phyloP scores from a whole-genome alignment of 2,797 vertebrate genomes.

The Neopelma chrysocephalum region DNA sequence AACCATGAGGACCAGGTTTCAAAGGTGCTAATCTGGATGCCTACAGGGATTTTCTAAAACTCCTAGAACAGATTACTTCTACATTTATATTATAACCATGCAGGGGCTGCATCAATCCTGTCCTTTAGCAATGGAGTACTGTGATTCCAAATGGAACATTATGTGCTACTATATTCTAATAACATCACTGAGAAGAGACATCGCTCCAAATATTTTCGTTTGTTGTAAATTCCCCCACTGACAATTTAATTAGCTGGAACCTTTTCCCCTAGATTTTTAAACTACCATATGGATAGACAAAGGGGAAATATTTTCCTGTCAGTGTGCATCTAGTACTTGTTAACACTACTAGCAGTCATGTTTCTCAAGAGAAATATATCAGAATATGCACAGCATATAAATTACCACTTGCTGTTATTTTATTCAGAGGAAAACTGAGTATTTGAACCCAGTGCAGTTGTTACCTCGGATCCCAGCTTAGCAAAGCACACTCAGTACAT shows the following conservation, averaged over 20 bases:
- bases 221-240: neutral
- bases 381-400: constrained; percentile 23
- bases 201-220: constrained; percentile 47
- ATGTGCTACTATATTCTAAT: neutral
- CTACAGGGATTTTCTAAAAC: neutral
- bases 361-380: constrained; percentile 31
- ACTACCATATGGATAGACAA: constrained; percentile 59
- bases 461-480: neutral
- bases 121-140: neutral
- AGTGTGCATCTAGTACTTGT: constrained; percentile 53
- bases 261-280: constrained; percentile 36
- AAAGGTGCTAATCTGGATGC: neutral
- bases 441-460: neutral
- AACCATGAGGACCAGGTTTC: neutral
- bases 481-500: neutral
- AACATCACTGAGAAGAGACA: constrained; percentile 8
- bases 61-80: neutral
- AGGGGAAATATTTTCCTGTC: constrained; percentile 64
- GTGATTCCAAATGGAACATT: neutral
- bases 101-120: neutral
- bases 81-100: neutral
- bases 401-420: neutral
- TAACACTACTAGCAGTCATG: constrained; percentile 14
- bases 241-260: constrained; percentile 57
- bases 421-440: neutral